Percentiles rank a stretch among this genome's conserved stretches.
phyloP scores from a whole-genome alignment of 2,113 vertebrate genomes.

The Prunella fulvescens region DNA sequence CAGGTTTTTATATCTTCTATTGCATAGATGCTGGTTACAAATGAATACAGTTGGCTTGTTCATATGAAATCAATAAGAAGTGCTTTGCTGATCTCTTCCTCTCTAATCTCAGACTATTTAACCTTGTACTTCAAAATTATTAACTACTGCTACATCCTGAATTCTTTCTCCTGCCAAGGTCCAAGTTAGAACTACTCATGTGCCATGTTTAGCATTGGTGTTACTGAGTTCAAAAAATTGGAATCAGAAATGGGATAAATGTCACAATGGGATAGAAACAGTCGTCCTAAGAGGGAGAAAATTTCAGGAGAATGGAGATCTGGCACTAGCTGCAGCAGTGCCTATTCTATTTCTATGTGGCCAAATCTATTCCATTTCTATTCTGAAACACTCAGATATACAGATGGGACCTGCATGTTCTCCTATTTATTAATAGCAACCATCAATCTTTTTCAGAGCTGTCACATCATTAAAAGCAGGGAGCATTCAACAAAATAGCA shows the following conservation, averaged over 20 bases:
- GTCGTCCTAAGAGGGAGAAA: not conserved
- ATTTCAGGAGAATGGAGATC: not conserved
- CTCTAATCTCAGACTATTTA: not conserved
- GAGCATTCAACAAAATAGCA: not conserved
- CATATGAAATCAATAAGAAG: not conserved
- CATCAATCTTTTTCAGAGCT: not conserved
- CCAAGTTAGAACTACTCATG: not conserved
- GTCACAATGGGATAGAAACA: not conserved
- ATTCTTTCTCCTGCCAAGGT: not conserved
- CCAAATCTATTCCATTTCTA: not conserved
- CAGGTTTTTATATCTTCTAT: not conserved
- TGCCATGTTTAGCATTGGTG: not conserved
- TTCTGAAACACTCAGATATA: not conserved
- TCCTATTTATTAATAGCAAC: not conserved
- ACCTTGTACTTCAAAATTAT: not conserved
- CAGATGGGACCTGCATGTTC: not conserved
- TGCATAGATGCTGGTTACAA: not conserved
- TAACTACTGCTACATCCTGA: not conserved
- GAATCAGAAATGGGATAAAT: not conserved
- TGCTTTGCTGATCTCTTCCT: not conserved
- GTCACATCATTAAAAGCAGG: not conserved
- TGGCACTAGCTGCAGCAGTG: not conserved
- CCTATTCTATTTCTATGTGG: not conserved
- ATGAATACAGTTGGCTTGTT: not conserved
- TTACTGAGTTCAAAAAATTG: not conserved